Base-by-base conservation (phyloP, 2,797 vertebrate species). In the Coendou prehensilis region DNA sequence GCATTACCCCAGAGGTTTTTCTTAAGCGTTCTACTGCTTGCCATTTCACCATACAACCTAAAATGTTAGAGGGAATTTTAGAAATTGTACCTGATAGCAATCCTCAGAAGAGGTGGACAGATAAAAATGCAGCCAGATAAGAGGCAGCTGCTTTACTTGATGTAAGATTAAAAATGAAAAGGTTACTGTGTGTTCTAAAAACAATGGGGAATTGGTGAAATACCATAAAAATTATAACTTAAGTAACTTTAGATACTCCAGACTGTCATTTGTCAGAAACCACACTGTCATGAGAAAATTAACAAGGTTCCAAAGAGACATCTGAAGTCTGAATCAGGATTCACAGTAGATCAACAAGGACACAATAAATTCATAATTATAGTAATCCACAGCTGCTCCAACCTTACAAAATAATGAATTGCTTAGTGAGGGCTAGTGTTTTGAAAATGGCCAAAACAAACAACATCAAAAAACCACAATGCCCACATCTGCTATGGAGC, bases 311-410 rank as follows among this genome's bases (percentile, higher is more conserved):
- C 95, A 96, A 97, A 97, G 96, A 98, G 97, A 97, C 78, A 94
- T 50, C 73, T 61, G 52, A 98, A 98, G 89, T 97, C 96, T 97
- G 97, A 96, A 98, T 98, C 93, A 98, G 81, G 45, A 98, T 97
- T 98, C 98, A 96, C 6, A 41, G 87, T 18, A 96, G 85, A 89
- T 76, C 97, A 97, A 84, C 96, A 96, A 95, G 73, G 97, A 98
- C 61, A 30, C n/a, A 97, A 95, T 83, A 98, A 97, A 97, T 97
- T 97, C 93, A 41, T 97, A 98, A 98, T 98, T 98, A 98, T 95
- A 98, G 97, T 80, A 97, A 98, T 91, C 95, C 97, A 97, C 97
- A 98, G 98, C 97, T 98, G 98, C 96, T 98, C 97, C 96, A 79
- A 92, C 47, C 75, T 96, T 37, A 97, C 96, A 86, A 97, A 98